phyloP scores from a whole-genome alignment of 2,888 invertebrate genomes.

The Buathra laborator region DNA sequence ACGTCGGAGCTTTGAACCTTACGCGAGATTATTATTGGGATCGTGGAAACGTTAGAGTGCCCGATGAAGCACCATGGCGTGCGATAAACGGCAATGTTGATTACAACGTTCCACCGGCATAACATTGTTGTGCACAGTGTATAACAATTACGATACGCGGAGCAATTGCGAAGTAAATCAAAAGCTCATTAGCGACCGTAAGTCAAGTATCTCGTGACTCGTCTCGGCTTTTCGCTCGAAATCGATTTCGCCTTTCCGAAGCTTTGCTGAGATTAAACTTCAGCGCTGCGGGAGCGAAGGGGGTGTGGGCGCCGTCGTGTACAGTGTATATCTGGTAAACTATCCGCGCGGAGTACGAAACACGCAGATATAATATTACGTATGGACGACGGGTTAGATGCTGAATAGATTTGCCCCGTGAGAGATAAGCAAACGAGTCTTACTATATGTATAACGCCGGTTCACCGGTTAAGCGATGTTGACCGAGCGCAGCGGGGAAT shows the following conservation, averaged over 20 bases:
- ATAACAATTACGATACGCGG: not conserved
- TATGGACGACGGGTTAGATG: slow-evolving; percentile 50
- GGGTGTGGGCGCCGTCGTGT: not conserved
- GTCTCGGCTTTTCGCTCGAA: slow-evolving; percentile 35
- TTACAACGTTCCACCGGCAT: slow-evolving; percentile 27
- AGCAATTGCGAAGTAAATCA: slow-evolving; percentile 66
- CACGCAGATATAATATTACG: slow-evolving; percentile 53
- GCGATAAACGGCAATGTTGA: slow-evolving; percentile 34
- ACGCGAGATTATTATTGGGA: too few relatives aligned
- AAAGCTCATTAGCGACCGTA: slow-evolving; percentile 68
- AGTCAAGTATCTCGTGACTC: slow-evolving; percentile 68
- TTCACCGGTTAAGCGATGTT: slow-evolving; percentile 19
- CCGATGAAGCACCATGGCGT: too few relatives aligned
- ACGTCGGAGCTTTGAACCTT: too few relatives aligned
- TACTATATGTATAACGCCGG: slow-evolving; percentile 52
- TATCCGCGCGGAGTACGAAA: slow-evolving; percentile 20
- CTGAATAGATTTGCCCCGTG: slow-evolving; percentile 51
- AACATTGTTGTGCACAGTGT: slow-evolving; percentile 47
- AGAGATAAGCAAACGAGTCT: slow-evolving; percentile 67
- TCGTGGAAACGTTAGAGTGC: too few relatives aligned
- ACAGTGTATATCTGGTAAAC: not conserved
- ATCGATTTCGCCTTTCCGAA: slow-evolving; percentile 50
- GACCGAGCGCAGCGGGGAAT: not conserved
- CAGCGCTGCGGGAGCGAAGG: not conserved
- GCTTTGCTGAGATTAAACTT: slow-evolving; percentile 38